Conservation (phyloP, 2,888 invertebrate species). For the Elgonia sp. region DNA sequence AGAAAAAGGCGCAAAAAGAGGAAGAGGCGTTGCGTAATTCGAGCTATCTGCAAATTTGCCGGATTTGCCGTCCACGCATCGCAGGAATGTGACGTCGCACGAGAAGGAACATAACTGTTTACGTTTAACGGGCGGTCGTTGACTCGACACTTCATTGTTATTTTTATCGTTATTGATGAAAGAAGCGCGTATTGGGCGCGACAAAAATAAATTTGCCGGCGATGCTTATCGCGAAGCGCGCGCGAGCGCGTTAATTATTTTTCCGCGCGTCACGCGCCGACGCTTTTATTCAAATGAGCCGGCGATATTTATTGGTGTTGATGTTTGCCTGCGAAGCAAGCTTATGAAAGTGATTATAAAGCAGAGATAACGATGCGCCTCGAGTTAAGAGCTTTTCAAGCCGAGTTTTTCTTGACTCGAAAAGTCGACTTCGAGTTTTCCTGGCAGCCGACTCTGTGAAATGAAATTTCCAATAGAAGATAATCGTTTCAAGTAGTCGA, state of each 20-base stretch:
- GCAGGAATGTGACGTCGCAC: slow-evolving; percentile 68
- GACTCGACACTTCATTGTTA: slow-evolving; percentile 68
- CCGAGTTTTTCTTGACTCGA: too few species aligned
- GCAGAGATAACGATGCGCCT: not conserved
- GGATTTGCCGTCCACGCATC: slow-evolving; percentile 70
- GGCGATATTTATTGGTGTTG: slow-evolving; percentile 33
- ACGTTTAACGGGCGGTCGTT: slow-evolving; percentile 73
- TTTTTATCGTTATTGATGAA: slow-evolving; percentile 72
- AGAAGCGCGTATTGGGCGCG: slow-evolving; percentile 42
- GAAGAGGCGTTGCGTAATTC: slow-evolving; percentile 74
- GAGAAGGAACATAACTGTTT: slow-evolving; percentile 70
- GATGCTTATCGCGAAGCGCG: slow-evolving; percentile 22
- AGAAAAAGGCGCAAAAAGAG: slow-evolving; percentile 71
- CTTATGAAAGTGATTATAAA: slow-evolving; percentile 28
- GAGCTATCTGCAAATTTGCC: slow-evolving; percentile 75
- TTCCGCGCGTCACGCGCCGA: slow-evolving; percentile 20
- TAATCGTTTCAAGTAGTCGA: too few species aligned
- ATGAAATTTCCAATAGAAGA: too few species aligned
- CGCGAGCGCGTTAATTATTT: slow-evolving; percentile 23
- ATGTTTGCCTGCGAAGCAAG: slow-evolving; percentile 11
- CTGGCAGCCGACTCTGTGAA: too few species aligned
- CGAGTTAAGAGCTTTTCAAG: slow-evolving; percentile 25
- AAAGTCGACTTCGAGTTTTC: too few species aligned
- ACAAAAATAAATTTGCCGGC: slow-evolving; percentile 41
- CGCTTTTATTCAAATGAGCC: slow-evolving; percentile 37